These are phyloP conservation scores for Eupithecia inturbata DNA, from an alignment of 2,888 invertebrate species.

Conservation along the genomic window DNA sequence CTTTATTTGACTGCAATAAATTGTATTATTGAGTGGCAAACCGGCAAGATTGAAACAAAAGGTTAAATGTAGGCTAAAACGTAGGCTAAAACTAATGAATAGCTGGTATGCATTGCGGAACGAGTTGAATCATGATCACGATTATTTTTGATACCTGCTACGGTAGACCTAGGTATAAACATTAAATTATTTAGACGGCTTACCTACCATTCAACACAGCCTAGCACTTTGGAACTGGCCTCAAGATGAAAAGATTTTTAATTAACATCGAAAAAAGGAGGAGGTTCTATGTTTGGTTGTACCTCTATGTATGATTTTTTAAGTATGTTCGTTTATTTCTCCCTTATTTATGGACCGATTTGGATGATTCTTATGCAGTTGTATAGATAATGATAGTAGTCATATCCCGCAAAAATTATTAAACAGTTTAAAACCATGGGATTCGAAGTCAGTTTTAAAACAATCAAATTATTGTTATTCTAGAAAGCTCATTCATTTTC, in stretches of 20 bases:
- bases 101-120: slow-evolving; percentile 13
- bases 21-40: slow-evolving; percentile 23
- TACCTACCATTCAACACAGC: background rate
- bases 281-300: no score
- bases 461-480: no score
- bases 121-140: slow-evolving; percentile 14
- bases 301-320: no score
- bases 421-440: no score
- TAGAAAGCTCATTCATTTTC: background rate
- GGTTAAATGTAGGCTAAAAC: slow-evolving; percentile 19
- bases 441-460: no score
- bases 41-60: slow-evolving; percentile 11
- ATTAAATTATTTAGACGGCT: background rate
- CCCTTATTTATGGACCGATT: no score
- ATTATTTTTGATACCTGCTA: slow-evolving; percentile 16
- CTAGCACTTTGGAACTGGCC: background rate
- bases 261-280: no score
- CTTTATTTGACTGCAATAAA: slow-evolving; percentile 21
- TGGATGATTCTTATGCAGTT: no score
- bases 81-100: slow-evolving; percentile 18
- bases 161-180: background rate
- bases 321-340: no score
- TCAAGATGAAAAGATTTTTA: background rate
- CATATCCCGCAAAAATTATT: no score
- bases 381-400: no score